Base-by-base conservation (phyloP, 53 echinoderm and acorn worm genomes). In the Astropecten irregularis region DNA sequence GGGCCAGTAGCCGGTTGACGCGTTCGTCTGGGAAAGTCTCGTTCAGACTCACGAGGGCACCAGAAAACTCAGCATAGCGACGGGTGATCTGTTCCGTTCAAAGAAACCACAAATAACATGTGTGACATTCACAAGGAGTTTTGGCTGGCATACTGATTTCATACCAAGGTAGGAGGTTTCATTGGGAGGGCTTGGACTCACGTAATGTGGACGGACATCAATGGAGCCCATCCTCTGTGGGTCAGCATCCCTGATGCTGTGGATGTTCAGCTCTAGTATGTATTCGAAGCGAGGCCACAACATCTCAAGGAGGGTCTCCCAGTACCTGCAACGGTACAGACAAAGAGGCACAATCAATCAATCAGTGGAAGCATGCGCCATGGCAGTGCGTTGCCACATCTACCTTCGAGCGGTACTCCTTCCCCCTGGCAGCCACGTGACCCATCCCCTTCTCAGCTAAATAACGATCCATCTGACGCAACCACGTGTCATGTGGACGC, bases 231-330 rank as follows among this genome's bases (percentile, higher is more conserved):
- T 87, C 74, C 73, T 96, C 67, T 96, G 96, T 13, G 96, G 96
- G 68, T 96, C 96, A 7, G 91, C 93, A 20, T 96, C 96, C 44
- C 83, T 76, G 31, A 96, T 91, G 66, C 91, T 96, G 62, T 90
- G 82, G 40, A 96, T 91, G 66, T 96, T 96, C 59, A 96, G 77
- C 71, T 96, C 96, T 13, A 96, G 59, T 62, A 96, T 96, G 66
- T 89, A 85, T 77, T 89, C 87, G 63, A 93, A 96, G 10, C 96
- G 84, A 31, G 96, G 96, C 89, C 93, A 96, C 16, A 96, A 73
- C 96, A 96, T 96, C 68, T 96, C 96, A 5, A 96, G 69, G 27
- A 96, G 69, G 1, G 96, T 93, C 63, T 96, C 96, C 96, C 96
- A 96, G 30, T 96, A 96, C 38, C 96, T 96, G 73, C 1, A 40